Evolutionary conservation across 35 echinoderm and acorn worm genomes (phyloP).

Genomic region (Holothuria glaberrima): DNA sequence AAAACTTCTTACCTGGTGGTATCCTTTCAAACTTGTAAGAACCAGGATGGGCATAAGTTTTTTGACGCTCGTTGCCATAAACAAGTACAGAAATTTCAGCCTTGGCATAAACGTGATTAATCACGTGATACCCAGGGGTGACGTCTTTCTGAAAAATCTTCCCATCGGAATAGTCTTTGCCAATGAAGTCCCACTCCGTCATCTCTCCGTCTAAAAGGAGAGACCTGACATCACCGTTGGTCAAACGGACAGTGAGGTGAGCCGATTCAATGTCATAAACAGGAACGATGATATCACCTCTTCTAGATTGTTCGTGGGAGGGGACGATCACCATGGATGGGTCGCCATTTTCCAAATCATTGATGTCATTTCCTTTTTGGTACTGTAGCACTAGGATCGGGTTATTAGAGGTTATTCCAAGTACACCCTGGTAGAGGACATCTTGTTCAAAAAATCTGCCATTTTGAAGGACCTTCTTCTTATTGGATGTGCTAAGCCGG

Average conservation of each 20-base stretch:
- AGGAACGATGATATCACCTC: slow-evolving; percentile 45
- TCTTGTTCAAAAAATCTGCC: slow-evolving; percentile 3
- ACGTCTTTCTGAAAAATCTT: neutral
- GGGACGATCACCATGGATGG: slow-evolving; percentile 53
- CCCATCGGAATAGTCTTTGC: neutral
- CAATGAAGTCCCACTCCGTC: slow-evolving; percentile 13
- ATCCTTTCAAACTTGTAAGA: slow-evolving; percentile 21
- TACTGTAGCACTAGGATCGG: slow-evolving; percentile 47
- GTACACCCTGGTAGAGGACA: neutral
- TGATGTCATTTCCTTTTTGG: slow-evolving; percentile 26
- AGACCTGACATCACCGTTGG: neutral
- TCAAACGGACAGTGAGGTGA: slow-evolving; percentile 37
- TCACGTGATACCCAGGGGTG: slow-evolving; percentile 16
- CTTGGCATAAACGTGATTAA: slow-evolving; percentile 44
- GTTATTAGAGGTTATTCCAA: slow-evolving; percentile 21
- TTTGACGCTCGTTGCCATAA: slow-evolving; percentile 27
- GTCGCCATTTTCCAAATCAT: slow-evolving; percentile 17
- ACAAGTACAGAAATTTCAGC: slow-evolving; percentile 45
- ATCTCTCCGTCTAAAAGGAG: slow-evolving; percentile 34
- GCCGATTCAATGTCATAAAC: slow-evolving; percentile 37
- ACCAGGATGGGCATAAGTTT: slow-evolving; percentile 37
- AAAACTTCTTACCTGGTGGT: slow-evolving; percentile 26
- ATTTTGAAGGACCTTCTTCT: neutral
- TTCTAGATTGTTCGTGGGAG: slow-evolving; percentile 8
- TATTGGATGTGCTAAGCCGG: neutral